A percentile compares a stretch with the other conserved stretches of the same genome.
phyloP scores from a whole-genome alignment of 2,113 vertebrate species.

The Oryzias woworae region DNA sequence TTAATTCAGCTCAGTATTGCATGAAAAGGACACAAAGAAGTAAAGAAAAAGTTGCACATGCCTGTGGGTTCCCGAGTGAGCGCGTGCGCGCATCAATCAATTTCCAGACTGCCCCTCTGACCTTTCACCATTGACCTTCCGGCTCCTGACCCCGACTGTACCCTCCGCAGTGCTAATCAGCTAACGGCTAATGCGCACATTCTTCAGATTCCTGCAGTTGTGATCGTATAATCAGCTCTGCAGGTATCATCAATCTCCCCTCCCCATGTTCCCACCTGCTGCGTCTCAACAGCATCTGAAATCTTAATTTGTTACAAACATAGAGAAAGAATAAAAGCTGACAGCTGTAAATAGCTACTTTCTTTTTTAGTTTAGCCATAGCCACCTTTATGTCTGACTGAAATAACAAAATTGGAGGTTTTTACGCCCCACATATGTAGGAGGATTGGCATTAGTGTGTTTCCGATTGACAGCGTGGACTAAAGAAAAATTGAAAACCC shows the following conservation, averaged over 20 bases:
- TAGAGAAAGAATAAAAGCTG: neutral
- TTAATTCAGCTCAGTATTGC: conserved; percentile 1
- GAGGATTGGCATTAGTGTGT: neutral
- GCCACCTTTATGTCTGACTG: neutral
- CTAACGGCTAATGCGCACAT: conserved; percentile 69
- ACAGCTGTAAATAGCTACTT: neutral
- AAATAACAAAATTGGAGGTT: conserved; percentile 1
- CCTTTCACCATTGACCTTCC: conserved; percentile 59
- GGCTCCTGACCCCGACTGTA: conserved; percentile 57
- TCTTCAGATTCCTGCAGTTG: conserved; percentile 54
- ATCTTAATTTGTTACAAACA: neutral
- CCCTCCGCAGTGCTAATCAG: conserved; percentile 59
- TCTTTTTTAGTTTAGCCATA: neutral
- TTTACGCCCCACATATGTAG: neutral
- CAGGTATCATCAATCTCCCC: conserved; percentile 29
- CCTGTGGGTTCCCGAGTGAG: conserved; percentile 15
- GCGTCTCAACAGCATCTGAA: conserved; percentile 3
- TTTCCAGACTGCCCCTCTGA: conserved; percentile 61
- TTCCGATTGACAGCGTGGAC: conserved; percentile 26
- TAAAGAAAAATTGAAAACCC: neutral
- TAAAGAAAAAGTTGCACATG: neutral
- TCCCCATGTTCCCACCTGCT: conserved; percentile 40
- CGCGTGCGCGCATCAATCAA: conserved; percentile 11
- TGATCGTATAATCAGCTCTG: conserved; percentile 20
- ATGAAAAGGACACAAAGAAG: neutral